Evolutionary conservation across 2,113 vertebrate species (phyloP), one percentile per base, ranked within the genome.

Genomic region (Sinocyclocheilus anshuiensis): DNA sequence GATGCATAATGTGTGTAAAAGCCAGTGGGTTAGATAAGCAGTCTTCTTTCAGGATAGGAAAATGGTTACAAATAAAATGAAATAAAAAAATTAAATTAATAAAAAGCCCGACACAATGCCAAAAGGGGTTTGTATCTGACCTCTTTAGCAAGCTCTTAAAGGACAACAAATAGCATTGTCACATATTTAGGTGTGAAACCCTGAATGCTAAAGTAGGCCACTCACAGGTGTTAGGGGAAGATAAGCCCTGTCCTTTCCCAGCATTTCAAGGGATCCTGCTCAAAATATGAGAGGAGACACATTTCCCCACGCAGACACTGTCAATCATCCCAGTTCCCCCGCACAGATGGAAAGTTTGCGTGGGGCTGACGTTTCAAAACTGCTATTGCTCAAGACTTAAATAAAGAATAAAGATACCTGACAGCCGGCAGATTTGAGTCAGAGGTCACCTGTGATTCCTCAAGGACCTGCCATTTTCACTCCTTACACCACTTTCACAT

Each of bases 161-260:
- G 87, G 84, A 93, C 94, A 94, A 94, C 87, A 93, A 94, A 94
- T 89, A 87, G 88, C 89, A 92, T 93, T 95, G 94, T 95, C 93
- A 91, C 91, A 90, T 84, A 91, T 93, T 95, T 94, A 92, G 94
- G 91, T 88, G 91, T 83, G 84, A 92, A 61, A 87, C 77, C 57
- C 84, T 92, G 91, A 93, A 93, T 81, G 67, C 81, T 84, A 89
- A 94, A 88, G 81, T 84, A 90, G 90, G 90, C 50, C 86, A 91
- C 86, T 76, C 87, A 91, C 93, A 93, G 89, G 91, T 94, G 92
- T 87, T 90, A 80, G 84, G 29, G 18, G 53, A 76, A 86, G 88
- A 92, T 94, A 92, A 95, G 90, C 90, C 83, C 91, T 80, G 86
- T 86, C 88, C 72, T 63, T 45, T 13, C 79, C 88, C 79, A 22